phyloP scores from a whole-genome alignment of 2,888 invertebrate species.

The Standfussiana lucernea region DNA sequence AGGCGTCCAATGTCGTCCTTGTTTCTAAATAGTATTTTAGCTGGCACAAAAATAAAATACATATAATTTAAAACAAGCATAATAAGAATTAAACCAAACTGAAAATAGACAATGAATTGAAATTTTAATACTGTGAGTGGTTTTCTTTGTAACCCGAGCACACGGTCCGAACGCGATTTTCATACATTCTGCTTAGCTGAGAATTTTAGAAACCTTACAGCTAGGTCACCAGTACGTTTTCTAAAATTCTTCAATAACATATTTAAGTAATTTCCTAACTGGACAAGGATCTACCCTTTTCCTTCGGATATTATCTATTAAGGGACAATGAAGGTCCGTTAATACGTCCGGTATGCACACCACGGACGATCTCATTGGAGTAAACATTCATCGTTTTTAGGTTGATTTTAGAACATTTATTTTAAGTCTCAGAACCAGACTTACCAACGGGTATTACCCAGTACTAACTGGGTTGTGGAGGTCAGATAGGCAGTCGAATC shows the following conservation, averaged over 20 bases:
- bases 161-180: constrained; percentile 24
- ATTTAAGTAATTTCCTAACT: constrained; percentile 5
- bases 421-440: too few relatives aligned
- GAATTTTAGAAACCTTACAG: constrained; percentile 1
- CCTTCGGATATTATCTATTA: constrained; percentile 14
- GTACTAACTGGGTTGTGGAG: too few relatives aligned
- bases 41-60: constrained; percentile 14
- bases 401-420: too few relatives aligned
- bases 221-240: not conserved
- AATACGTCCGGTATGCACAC: constrained; percentile 1
- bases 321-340: constrained; percentile 11
- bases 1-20: constrained; percentile 10
- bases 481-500: too few relatives aligned
- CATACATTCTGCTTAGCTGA: constrained; percentile 6
- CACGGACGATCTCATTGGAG: not conserved
- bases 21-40: constrained; percentile 21
- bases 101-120: constrained; percentile 33
- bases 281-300: constrained; percentile 21
- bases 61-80: constrained; percentile 18
- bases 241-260: constrained; percentile 5
- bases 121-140: constrained; percentile 71
- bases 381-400: not conserved
- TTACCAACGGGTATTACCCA: too few relatives aligned
- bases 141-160: constrained; percentile 69
- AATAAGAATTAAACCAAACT: constrained; percentile 23